Conservation (phyloP, 2,113 vertebrate species). For the Ophthalmotilapia sp. region DNA sequence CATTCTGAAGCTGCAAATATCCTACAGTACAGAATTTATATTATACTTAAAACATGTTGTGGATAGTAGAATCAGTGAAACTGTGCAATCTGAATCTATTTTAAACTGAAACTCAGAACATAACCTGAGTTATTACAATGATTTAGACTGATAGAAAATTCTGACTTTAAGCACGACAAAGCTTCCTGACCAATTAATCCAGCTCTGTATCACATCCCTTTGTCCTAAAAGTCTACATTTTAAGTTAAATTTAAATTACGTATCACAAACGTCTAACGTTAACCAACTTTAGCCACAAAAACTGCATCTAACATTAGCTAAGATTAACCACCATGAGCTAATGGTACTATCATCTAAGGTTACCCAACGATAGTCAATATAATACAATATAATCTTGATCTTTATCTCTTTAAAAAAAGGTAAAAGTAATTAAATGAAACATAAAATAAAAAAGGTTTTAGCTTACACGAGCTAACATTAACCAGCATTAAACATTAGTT, state of each 20-base stretch:
- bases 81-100: background rate
- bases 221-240: background rate
- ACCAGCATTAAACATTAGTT: background rate
- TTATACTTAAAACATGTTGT: background rate
- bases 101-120: background rate
- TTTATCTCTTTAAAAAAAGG: background rate
- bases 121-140: background rate
- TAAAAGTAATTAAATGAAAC: background rate
- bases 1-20: rapidly evolving
- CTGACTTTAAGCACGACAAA: background rate
- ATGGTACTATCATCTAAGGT: background rate
- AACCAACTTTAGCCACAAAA: background rate
- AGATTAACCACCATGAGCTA: background rate
- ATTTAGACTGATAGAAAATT: background rate
- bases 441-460: background rate
- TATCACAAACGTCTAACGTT: rapidly evolving
- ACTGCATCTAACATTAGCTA: background rate
- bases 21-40: background rate
- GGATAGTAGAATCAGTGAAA: background rate
- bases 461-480: background rate
- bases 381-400: background rate
- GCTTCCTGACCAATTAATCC: background rate
- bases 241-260: background rate
- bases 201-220: background rate
- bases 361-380: background rate